Percentiles rank a stretch among this genome's conserved stretches.
Conservation (phyloP, 2,888 invertebrate genomes). For the Tipula lateralis region DNA sequence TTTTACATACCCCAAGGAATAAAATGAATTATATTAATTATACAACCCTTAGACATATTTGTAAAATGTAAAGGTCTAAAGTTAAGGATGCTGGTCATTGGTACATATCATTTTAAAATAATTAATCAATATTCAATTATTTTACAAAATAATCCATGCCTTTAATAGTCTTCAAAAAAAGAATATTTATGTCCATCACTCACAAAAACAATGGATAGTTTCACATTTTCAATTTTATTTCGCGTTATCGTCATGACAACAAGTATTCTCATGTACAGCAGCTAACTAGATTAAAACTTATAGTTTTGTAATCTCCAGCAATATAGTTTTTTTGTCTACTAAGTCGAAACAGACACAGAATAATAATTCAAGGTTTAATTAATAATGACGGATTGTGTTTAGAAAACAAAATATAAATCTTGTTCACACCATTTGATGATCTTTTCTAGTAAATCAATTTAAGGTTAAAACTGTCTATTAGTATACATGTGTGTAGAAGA, state of each 20-base stretch:
- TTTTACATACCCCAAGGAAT: too few relatives aligned
- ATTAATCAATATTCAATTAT: too few relatives aligned
- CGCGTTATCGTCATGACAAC: neutral
- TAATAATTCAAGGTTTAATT: neutral
- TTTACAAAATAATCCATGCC: too few relatives aligned
- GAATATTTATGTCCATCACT: neutral
- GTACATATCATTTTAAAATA: too few relatives aligned
- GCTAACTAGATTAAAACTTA: neutral
- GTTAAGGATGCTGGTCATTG: too few relatives aligned
- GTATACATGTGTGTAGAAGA: neutral
- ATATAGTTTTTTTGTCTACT: neutral
- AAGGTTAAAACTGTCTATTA: conserved; percentile 1
- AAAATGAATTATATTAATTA: too few relatives aligned
- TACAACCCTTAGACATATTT: too few relatives aligned
- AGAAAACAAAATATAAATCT: neutral
- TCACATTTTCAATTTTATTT: neutral
- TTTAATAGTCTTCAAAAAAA: neutral
- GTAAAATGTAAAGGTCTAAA: too few relatives aligned
- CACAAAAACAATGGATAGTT: neutral
- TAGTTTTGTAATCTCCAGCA: neutral
- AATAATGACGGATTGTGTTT: neutral
- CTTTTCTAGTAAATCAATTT: neutral
- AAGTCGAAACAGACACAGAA: neutral
- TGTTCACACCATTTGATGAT: neutral
- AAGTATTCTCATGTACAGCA: neutral